phyloP scores from a whole-genome alignment of 2,888 invertebrate genomes.

The Sylvicola cinctus region DNA sequence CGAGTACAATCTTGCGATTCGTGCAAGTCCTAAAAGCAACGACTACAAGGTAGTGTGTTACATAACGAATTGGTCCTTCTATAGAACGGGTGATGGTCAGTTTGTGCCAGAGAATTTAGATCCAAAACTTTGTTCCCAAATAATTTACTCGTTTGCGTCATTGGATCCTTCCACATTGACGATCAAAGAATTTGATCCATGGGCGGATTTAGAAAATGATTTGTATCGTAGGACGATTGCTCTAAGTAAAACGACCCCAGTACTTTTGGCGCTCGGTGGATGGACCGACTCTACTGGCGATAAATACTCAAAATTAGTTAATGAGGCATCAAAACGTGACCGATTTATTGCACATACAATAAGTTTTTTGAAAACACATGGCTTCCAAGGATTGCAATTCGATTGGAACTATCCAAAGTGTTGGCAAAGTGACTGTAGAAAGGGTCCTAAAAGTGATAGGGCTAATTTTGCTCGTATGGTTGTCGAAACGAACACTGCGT shows the following conservation, averaged over 20 bases:
- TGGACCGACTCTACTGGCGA: slow-evolving; percentile 86
- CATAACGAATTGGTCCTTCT: slow-evolving; percentile 76
- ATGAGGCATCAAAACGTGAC: slow-evolving; percentile 38
- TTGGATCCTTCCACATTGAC: slow-evolving; percentile 58
- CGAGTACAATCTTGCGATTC: slow-evolving; percentile 10
- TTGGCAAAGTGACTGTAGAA: slow-evolving; percentile 77
- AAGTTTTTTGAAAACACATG: slow-evolving; percentile 47
- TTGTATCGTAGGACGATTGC: slow-evolving; percentile 60
- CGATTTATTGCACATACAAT: slow-evolving; percentile 50
- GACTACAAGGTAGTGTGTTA: too few relatives aligned
- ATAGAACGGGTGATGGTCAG: slow-evolving; percentile 60
- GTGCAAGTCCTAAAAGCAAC: slow-evolving; percentile 11
- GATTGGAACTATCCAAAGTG: slow-evolving; percentile 93
- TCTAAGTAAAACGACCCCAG: slow-evolving; percentile 36
- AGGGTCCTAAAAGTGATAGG: slow-evolving; percentile 57
- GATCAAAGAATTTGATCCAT: slow-evolving; percentile 66
- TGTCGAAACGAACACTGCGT: slow-evolving; percentile 30
- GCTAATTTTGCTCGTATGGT: slow-evolving; percentile 57
- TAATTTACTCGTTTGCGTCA: slow-evolving; percentile 78
- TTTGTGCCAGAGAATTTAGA: slow-evolving; percentile 75
- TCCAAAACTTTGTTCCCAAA: slow-evolving; percentile 61
- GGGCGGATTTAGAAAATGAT: slow-evolving; percentile 73
- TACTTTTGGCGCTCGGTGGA: slow-evolving; percentile 74
- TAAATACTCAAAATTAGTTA: slow-evolving; percentile 64
- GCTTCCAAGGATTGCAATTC: slow-evolving; percentile 71